Conservation (phyloP, 2,797 vertebrate species). For the Phoeniculus purpureus region DNA sequence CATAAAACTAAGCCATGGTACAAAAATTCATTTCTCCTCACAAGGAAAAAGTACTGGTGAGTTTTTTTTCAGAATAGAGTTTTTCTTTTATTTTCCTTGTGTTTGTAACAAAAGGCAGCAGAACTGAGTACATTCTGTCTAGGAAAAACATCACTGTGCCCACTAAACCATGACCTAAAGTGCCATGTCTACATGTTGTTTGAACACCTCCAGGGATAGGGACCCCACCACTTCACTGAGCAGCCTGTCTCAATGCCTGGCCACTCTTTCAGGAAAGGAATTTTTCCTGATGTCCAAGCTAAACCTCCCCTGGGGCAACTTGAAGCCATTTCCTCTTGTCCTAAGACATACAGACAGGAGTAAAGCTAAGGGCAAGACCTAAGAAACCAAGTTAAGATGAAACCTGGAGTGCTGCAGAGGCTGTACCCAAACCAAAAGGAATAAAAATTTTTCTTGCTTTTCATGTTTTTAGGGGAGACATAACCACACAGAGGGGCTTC, state of each 20-base stretch:
- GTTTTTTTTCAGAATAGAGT: background rate
- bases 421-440: conserved; percentile 2
- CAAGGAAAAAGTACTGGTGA: background rate
- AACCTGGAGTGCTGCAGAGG: background rate
- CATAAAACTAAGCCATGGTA: background rate
- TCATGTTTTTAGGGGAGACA: conserved; percentile 3
- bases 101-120: conserved; percentile 23
- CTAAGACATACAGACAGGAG: background rate
- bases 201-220: too few species aligned
- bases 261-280: too few species aligned
- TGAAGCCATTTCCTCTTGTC: too few species aligned
- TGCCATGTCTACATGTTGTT: too few species aligned
- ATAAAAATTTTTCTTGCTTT: background rate
- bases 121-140: background rate
- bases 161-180: too few species aligned
- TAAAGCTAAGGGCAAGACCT: background rate
- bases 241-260: too few species aligned
- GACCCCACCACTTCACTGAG: too few species aligned
- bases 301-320: too few species aligned
- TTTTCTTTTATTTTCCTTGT: background rate
- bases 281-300: too few species aligned
- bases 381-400: background rate
- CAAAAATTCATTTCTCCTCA: background rate
- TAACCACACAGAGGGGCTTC: background rate
- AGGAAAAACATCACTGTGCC: background rate